phyloP scores from a whole-genome alignment of 2,888 invertebrate genomes.

The Dryadula phaetusa region DNA sequence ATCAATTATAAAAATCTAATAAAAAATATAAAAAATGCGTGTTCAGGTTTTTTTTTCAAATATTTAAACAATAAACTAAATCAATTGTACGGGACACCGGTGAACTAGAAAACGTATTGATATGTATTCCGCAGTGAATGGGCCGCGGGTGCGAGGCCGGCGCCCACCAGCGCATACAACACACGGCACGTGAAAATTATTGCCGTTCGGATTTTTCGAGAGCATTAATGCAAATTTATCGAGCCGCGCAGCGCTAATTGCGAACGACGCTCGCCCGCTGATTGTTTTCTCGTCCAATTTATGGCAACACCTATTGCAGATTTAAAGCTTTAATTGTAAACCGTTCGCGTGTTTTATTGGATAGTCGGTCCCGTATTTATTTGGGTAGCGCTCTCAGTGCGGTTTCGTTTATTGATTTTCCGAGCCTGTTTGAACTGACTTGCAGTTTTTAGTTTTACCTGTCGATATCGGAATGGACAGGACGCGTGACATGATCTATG shows the following conservation, averaged over 20 bases:
- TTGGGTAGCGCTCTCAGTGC: constrained; percentile 68
- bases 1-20: background rate
- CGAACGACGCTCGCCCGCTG: constrained; percentile 80
- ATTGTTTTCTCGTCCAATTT: constrained; percentile 83
- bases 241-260: constrained; percentile 82
- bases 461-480: constrained; percentile 54
- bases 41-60: constrained; percentile 31
- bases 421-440: constrained; percentile 59
- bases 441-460: constrained; percentile 61
- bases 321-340: constrained; percentile 85
- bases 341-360: constrained; percentile 84
- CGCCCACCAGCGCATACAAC: constrained; percentile 56
- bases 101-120: constrained; percentile 44
- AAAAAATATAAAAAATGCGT: background rate
- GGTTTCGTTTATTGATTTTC: constrained; percentile 81
- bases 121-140: constrained; percentile 42
- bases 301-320: constrained; percentile 85
- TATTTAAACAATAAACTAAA: constrained; percentile 41
- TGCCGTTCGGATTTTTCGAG: constrained; percentile 82
- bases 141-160: constrained; percentile 38
- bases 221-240: constrained; percentile 85
- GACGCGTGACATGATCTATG: constrained; percentile 56
- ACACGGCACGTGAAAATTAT: constrained; percentile 80
- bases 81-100: constrained; percentile 42
- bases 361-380: constrained; percentile 81